phyloP scores from a whole-genome alignment of 2,888 invertebrate species.

The Chydorus sphaericus region DNA sequence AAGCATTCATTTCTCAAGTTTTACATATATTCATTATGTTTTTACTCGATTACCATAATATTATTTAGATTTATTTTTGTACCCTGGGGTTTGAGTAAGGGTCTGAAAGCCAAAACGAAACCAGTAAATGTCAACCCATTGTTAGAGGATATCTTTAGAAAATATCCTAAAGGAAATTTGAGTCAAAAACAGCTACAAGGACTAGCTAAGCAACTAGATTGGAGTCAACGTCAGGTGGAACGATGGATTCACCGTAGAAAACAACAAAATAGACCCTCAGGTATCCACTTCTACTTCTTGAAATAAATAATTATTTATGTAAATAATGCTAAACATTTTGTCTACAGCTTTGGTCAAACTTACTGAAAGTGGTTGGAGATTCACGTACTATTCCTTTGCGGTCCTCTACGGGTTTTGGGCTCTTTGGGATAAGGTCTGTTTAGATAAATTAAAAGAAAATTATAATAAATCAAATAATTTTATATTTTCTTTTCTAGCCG shows the following conservation, averaged over 20 bases:
- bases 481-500: too few relatives aligned
- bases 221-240: constrained; percentile 73
- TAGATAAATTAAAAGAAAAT: too few relatives aligned
- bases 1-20: not conserved
- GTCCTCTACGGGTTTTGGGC: constrained; percentile 65
- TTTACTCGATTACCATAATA: too few relatives aligned
- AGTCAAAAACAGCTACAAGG: constrained; percentile 59
- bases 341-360: constrained; percentile 77
- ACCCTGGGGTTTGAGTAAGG: constrained; percentile 12
- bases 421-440: constrained; percentile 82
- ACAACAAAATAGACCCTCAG: constrained; percentile 76
- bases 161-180: constrained; percentile 41
- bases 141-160: constrained; percentile 18
- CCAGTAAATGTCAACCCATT: constrained; percentile 14
- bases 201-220: constrained; percentile 66
- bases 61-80: constrained; percentile 17
- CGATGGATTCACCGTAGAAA: constrained; percentile 75
- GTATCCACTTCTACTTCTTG: constrained; percentile 65
- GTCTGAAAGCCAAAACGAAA: constrained; percentile 8
- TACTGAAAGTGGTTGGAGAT: constrained; percentile 82
- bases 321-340: too few relatives aligned
- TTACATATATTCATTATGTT: too few relatives aligned
- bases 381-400: constrained; percentile 65
- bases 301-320: too few relatives aligned
- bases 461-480: too few relatives aligned